Percentiles rank a stretch among this genome's conserved stretches.
These are phyloP conservation scores for Maccullochella peelii DNA, from an alignment of 2,113 vertebrate genomes.

Conservation along the genomic window DNA sequence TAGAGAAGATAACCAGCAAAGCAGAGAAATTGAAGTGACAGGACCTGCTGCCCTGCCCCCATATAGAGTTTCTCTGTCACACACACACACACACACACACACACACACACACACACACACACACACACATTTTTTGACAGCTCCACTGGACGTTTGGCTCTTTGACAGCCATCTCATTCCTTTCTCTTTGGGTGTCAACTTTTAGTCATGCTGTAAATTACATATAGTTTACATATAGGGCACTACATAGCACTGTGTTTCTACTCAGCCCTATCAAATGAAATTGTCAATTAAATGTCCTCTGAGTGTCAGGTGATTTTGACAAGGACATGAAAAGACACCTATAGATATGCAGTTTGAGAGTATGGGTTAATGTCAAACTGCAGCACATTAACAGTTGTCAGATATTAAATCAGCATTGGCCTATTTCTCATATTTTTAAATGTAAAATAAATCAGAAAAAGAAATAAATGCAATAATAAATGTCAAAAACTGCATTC, in stretches of 20 bases:
- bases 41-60: constrained; percentile 40
- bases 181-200: neutral
- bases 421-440: neutral
- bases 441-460: neutral
- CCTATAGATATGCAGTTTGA: neutral
- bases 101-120: neutral
- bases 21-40: constrained; percentile 53
- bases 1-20: constrained; percentile 29
- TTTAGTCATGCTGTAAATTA: neutral
- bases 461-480: neutral
- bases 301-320: neutral
- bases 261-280: neutral
- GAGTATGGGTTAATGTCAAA: neutral
- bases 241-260: neutral
- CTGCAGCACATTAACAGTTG: neutral
- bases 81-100: neutral
- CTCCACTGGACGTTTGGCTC: neutral
- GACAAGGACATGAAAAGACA: neutral
- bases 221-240: neutral
- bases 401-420: neutral
- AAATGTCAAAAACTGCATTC: neutral
- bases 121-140: constrained; percentile 1
- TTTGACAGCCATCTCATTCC: constrained; percentile 4
- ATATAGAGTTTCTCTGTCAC: neutral
- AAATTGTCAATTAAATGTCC: neutral